Base-by-base conservation (phyloP, 2,797 vertebrate species). In the Staurois parvus region DNA sequence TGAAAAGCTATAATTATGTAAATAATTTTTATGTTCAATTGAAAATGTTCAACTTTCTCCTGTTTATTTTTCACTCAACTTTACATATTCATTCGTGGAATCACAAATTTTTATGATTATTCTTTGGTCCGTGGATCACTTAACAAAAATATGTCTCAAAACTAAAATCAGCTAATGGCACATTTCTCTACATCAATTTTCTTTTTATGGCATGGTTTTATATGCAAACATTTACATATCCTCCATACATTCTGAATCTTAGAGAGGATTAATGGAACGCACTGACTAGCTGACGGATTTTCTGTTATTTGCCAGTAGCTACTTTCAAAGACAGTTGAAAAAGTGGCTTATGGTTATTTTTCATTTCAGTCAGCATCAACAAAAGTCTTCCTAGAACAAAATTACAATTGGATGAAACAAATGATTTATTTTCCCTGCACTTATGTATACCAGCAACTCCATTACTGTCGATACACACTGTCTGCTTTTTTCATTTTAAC, bases 381-480 rank as follows among this genome's bases (percentile, higher is more conserved):
- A 77, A 83, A 77, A 72, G 67, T 83, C 2, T 87, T 90, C 32
- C 88, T 85, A 88, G 88, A 92, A 72, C 52, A 90, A 76, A 88
- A 88, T 70, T 85, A 90, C 87, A 89, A 70, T 85, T 15, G 12
- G 13, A 30, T 84, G 76, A 67, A 88, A 62, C 88, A 78, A 86
- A 86, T 89, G 90, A 87, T 69, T 66, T 83, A 85, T 89, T 89
- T 88, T 73, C 84, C 76, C 42, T 90, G 3, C 77, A 84, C 90
- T 91, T 91, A 87, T 91, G 45, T 81, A 72, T 48, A 42, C 64
- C 26, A 74, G 66, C 66, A 86, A 81, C 84, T 91, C 84, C 88
- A 74, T 90, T 92, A 82, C 88, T 91, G 85, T 85, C 92, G 88
- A 87, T 91, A 88, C 76, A 90, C 84, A 83, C 90, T 92, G 91